These are phyloP conservation scores for Parasteatoda tepidariorum DNA, from an alignment of 1,140 invertebrate genomes.

Conservation along the genomic window DNA sequence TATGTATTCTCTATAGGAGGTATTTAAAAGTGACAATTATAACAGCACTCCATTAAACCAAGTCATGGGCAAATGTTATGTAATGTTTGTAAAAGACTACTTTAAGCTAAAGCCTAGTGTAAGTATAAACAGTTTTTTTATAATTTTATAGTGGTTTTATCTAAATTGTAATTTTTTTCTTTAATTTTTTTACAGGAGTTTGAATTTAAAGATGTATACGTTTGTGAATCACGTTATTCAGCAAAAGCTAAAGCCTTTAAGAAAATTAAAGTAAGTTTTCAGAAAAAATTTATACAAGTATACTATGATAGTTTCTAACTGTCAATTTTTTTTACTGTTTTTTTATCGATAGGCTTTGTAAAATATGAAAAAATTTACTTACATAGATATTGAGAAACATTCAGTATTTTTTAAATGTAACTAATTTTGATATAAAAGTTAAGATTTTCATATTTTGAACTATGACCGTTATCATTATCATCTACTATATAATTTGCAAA, in stretches of 20 bases:
- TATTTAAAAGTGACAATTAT: slow-evolving; percentile 93
- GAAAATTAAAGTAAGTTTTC: slow-evolving; percentile 88
- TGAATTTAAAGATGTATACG: slow-evolving; percentile 94
- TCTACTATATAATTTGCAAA: too few relatives aligned
- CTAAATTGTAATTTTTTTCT: background rate
- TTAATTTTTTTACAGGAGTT: slow-evolving; percentile 73
- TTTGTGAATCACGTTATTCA: slow-evolving; percentile 96
- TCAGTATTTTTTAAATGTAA: too few relatives aligned
- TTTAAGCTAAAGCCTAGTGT: slow-evolving; percentile 86
- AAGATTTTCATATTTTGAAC: too few relatives aligned
- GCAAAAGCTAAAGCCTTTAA: slow-evolving; percentile 87
- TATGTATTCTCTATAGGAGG: too few relatives aligned
- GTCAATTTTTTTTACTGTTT: too few relatives aligned
- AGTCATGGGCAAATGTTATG: slow-evolving; percentile 91
- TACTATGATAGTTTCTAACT: too few relatives aligned
- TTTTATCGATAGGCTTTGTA: too few relatives aligned
- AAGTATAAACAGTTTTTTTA: slow-evolving; percentile 54
- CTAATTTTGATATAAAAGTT: too few relatives aligned
- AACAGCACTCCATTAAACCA: slow-evolving; percentile 86
- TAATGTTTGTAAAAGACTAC: slow-evolving; percentile 96
- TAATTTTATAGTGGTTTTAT: background rate
- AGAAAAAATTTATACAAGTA: too few relatives aligned
- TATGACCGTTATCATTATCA: too few relatives aligned
- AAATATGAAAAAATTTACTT: too few relatives aligned
- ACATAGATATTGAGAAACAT: too few relatives aligned